A percentile compares a stretch with the other conserved stretches of the same genome.
phyloP scores from a whole-genome alignment of 2,888 invertebrate genomes.

The Chrysotoxum bicinctum region DNA sequence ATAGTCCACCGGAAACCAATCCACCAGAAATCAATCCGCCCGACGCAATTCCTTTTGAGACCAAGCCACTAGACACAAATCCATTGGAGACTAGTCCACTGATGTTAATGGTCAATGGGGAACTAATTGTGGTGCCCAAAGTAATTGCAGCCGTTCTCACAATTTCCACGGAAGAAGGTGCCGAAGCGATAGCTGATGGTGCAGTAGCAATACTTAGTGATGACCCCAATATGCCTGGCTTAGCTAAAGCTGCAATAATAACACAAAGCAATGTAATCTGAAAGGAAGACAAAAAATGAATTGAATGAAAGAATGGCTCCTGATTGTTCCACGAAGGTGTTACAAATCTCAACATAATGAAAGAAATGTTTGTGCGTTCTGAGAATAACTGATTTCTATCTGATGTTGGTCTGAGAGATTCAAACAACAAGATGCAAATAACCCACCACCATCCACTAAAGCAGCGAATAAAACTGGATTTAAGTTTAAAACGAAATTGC shows the following conservation, averaged over 20 bases:
- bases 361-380: not conserved
- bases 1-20: not conserved
- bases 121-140: not conserved
- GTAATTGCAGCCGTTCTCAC: slow-evolving; percentile 10
- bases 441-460: not conserved
- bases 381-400: not conserved
- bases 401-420: too few relatives aligned
- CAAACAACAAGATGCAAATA: not conserved
- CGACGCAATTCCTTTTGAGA: not conserved
- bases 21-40: not conserved
- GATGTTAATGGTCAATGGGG: not conserved
- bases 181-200: slow-evolving; percentile 19
- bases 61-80: not conserved
- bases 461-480: not conserved
- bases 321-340: not conserved
- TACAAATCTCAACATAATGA: slow-evolving; percentile 57
- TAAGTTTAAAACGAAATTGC: not conserved
- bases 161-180: slow-evolving; percentile 5
- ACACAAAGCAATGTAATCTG: slow-evolving; percentile 25
- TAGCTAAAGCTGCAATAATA: slow-evolving; percentile 28
- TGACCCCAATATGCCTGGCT: slow-evolving; percentile 25
- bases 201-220: slow-evolving; percentile 18
- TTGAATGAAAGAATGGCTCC: not conserved
- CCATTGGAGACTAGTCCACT: slow-evolving; percentile 10
- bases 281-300: slow-evolving; percentile 11